Base-by-base conservation (phyloP, 2,797 vertebrate species). In the Danio choprae region DNA sequence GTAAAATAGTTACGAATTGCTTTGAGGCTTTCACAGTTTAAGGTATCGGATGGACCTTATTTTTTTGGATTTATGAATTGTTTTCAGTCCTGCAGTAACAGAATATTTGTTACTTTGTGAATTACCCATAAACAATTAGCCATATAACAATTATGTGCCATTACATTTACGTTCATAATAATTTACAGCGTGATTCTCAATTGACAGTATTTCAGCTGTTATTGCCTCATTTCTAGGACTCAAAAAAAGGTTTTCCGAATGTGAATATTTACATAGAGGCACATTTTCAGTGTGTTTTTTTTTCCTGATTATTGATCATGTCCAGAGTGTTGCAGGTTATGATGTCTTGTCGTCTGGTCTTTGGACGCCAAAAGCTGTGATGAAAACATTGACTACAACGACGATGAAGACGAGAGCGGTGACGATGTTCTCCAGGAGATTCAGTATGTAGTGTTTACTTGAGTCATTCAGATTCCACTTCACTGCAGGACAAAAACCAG, bases 341-440 rank as follows among this genome's bases (percentile, higher is more conserved):
- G 82, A 91, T 10, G 67, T 22, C 4, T 20, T 77, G 2, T 29
- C 0, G 1, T 4, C 56, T 4, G 97, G 95, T 56, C 88, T 94
- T 91, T 99, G 97, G 41, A 98, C 96, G 0, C 98, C 97, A 4
- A 99, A 99, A 9, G 98, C 97, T 0, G 97, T 99, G 89, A 99
- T 96, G 87, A 99, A 98, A 89, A 99, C 88, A 82, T 99, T 99
- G 77, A 99, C 91, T 2, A 98, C 96, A 0, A 99, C 97, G 2
- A 99, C 97, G 88, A 98, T 84, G 84, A 99, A 98, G 64, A 99
- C 95, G 0, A 97, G 93, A 59, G 96, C 96, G 0, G 97, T 99
- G 82, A 95, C 85, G 5, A 93, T n/a, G 76, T 99, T 98, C 89
- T 99, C 97, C 88, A 99, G 83, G 81, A 96, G 89, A 90, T 98